Conservation (phyloP, 1,140 invertebrate genomes). For the Drosophila busckii region DNA sequence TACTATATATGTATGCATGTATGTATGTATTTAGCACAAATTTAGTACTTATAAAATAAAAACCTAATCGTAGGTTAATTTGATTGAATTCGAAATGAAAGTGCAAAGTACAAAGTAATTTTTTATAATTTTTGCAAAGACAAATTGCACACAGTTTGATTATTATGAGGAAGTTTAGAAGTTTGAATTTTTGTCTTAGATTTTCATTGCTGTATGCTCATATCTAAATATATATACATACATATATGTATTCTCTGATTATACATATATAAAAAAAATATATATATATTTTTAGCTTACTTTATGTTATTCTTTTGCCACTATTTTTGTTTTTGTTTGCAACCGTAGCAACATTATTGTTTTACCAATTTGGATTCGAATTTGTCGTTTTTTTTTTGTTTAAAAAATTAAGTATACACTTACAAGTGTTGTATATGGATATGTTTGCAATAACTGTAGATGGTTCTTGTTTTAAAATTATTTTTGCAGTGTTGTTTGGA, state of each 20-base stretch:
- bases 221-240: conserved; percentile 29
- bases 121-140: conserved; percentile 9
- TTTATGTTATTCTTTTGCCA: conserved; percentile 1
- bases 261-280: conserved; percentile 12
- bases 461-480: conserved; percentile 14
- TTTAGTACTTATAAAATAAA: background rate
- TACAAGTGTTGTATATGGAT: conserved; percentile 11
- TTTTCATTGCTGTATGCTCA: conserved; percentile 18
- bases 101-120: no score
- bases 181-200: background rate
- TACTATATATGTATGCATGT: background rate
- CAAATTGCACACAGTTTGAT: conserved; percentile 1
- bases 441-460: conserved; percentile 17
- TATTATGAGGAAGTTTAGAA: no score
- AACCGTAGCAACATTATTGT: no score
- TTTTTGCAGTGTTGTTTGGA: conserved; percentile 9
- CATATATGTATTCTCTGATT: conserved; percentile 10
- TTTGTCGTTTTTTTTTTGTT: background rate
- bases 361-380: no score
- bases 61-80: background rate
- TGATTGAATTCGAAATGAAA: no score
- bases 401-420: background rate
- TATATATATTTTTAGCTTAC: conserved; percentile 1
- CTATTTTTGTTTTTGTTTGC: background rate
- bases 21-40: background rate